Evolutionary conservation across 2,888 invertebrate genomes (phyloP), one percentile per base, ranked within the genome.

Genomic region (Margaritifera margaritifera): DNA sequence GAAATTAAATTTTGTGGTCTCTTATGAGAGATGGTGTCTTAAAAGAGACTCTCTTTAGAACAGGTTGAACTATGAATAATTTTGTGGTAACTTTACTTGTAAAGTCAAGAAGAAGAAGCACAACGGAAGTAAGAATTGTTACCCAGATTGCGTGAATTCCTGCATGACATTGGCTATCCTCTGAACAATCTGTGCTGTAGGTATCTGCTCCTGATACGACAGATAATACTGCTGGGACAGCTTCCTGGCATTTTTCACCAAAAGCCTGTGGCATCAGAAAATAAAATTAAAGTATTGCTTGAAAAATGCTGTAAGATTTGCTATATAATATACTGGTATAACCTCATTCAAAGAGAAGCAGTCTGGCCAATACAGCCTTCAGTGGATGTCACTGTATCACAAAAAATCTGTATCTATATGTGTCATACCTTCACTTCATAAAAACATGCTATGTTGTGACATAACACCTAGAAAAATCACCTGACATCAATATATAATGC

Each of bases 91-190:
- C 42, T 11, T 15, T 11, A 42, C 2, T 1, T 42, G 42, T 42
- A 42, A 42, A 42, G 42, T 56, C 24, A 8, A 56, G 20, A 22
- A 24, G 4, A 0, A 15, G 3, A 24, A 11, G 24, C 11, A 56
- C 54, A 77, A 80, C 2, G 42, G 42, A 42, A 11, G 15, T 42
- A 42, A 1, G 42, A 42, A 2, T 42, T 15, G 3, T 90, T 87
- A 95, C 95, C 98, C 99, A 2, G 98, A 97, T 90, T 99, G 99
- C 11, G 99, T 99, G 89, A 98, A 99, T 90, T 99, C 99, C 90
- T 99, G 99, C 99, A 99, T 99, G 42, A 99, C 95, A 67, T 95
- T 95, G 27, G 99, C 99, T 1, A 99, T 95, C 77, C 96, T 92
- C 90, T 98, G 97, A 61, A 99, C 99, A 22, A 99, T 92, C 90